These are phyloP conservation scores for Chrosomus eos DNA, from an alignment of 2,797 vertebrate species.

Conservation along the genomic window DNA sequence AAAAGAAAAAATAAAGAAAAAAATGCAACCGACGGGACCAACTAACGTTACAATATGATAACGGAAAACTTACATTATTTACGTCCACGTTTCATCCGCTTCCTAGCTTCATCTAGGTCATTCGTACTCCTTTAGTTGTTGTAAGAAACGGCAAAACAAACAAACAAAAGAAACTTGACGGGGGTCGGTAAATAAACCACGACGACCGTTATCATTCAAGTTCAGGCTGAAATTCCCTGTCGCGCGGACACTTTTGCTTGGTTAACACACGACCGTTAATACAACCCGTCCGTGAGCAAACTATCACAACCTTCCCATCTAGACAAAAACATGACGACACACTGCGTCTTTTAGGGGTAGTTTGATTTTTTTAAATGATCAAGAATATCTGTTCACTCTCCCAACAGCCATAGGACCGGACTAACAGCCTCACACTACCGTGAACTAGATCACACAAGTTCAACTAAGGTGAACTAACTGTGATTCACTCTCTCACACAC, in stretches of 20 bases:
- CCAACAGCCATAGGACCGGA: constrained; percentile 32
- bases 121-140: constrained; percentile 25
- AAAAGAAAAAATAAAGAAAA: background rate
- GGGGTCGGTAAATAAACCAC: constrained; percentile 3
- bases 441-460: constrained; percentile 70
- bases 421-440: constrained; percentile 44
- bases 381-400: constrained; percentile 34
- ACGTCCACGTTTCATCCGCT: constrained; percentile 1
- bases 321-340: constrained; percentile 16
- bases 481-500: constrained; percentile 47
- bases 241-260: constrained; percentile 45
- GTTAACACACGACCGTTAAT: constrained; percentile 41
- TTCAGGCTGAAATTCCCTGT: constrained; percentile 52
- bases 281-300: constrained; percentile 10
- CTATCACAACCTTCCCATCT: constrained; percentile 1
- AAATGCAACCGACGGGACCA: background rate
- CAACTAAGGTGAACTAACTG: constrained; percentile 81
- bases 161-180: constrained; percentile 38
- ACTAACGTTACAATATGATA: background rate
- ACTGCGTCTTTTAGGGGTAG: constrained; percentile 4
- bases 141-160: constrained; percentile 14
- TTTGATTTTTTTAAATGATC: constrained; percentile 3
- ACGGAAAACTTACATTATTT: constrained; percentile 32
- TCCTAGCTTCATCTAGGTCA: constrained; percentile 18
- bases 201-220: constrained; percentile 28